phyloP scores from a whole-genome alignment of 2,888 invertebrate species.

The Thera obeliscata region DNA sequence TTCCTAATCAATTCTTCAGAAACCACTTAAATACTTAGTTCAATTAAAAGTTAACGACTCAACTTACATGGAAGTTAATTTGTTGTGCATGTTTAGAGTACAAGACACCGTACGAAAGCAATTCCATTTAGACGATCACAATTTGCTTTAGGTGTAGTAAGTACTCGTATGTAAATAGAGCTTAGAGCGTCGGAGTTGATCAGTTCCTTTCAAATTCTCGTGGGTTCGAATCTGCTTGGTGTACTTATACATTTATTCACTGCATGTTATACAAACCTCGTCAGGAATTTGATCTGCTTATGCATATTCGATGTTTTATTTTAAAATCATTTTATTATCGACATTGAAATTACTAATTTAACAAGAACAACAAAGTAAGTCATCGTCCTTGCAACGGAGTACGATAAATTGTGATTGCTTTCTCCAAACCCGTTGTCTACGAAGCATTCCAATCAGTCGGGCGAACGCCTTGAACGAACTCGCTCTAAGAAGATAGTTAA shows the following conservation, averaged over 20 bases:
- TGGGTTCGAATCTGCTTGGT: not conserved
- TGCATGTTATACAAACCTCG: not conserved
- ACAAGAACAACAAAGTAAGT: constrained; percentile 40
- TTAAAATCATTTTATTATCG: constrained; percentile 1
- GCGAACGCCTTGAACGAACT: constrained; percentile 55
- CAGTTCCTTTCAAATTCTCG: not conserved
- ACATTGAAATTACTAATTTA: constrained; percentile 35
- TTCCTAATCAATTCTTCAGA: constrained; percentile 36
- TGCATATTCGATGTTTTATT: not conserved
- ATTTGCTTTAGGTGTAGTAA: constrained; percentile 3
- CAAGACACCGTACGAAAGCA: constrained; percentile 16
- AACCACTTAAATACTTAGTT: constrained; percentile 37
- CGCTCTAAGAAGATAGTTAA: constrained; percentile 57
- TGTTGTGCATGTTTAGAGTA: constrained; percentile 30
- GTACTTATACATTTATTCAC: not conserved
- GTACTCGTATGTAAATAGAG: not conserved
- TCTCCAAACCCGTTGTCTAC: constrained; percentile 61
- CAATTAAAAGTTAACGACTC: constrained; percentile 43
- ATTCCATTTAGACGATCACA: constrained; percentile 21
- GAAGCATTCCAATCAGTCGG: constrained; percentile 63
- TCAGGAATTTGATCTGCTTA: not conserved
- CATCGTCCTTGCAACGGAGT: constrained; percentile 47
- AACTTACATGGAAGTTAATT: constrained; percentile 36
- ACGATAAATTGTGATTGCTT: constrained; percentile 69
- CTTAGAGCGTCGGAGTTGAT: not conserved